Conservation (phyloP, 2,113 vertebrate species). For the Poecilia latipinna region DNA sequence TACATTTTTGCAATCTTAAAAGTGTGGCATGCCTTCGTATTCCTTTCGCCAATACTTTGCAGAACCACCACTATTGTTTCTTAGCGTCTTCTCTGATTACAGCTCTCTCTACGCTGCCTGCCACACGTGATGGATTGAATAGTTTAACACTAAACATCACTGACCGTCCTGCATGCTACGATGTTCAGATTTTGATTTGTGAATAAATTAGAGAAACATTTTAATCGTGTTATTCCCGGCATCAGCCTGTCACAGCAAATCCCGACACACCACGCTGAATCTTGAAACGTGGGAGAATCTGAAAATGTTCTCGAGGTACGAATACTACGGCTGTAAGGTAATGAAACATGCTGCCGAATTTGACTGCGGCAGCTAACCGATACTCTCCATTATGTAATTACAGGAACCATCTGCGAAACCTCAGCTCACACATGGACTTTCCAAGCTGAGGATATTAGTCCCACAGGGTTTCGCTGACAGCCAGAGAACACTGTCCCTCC, state of each 20-base stretch:
- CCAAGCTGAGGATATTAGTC: slow-evolving; percentile 31
- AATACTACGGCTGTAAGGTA: not conserved
- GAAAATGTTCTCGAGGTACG: not conserved
- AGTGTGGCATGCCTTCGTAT: too few species aligned
- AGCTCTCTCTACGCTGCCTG: too few species aligned
- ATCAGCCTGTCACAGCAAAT: not conserved
- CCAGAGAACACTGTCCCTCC: slow-evolving; percentile 15
- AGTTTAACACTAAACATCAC: too few species aligned
- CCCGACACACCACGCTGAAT: not conserved
- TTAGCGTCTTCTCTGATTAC: too few species aligned
- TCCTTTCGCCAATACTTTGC: too few species aligned
- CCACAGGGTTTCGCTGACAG: slow-evolving; percentile 51
- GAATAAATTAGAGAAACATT: too few species aligned
- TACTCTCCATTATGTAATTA: slow-evolving; percentile 3
- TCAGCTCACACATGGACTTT: slow-evolving; percentile 10
- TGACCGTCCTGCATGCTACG: too few species aligned
- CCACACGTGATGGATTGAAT: too few species aligned
- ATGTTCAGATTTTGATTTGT: too few species aligned
- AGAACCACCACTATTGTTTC: too few species aligned
- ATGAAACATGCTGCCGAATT: not conserved
- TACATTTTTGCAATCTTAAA: too few species aligned
- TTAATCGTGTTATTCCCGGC: too few species aligned
- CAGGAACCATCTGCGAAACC: slow-evolving; percentile 3
- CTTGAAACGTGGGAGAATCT: not conserved
- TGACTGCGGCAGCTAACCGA: not conserved